Base-by-base conservation (phyloP, 1,140 invertebrate genomes). In the Cyphomyrmex costatus region DNA sequence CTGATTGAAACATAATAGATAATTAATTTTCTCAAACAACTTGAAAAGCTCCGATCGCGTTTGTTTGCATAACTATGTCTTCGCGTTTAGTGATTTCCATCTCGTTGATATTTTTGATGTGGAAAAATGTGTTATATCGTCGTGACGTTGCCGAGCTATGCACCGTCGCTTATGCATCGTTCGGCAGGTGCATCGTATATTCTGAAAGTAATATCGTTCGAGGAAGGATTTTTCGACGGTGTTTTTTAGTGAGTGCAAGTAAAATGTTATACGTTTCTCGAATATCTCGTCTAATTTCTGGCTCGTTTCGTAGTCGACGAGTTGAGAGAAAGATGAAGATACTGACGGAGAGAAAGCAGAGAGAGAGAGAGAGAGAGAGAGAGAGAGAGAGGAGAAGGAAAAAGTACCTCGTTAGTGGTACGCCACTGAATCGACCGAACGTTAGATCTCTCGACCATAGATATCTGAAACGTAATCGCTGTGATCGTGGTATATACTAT, bases 271-370 rank as follows among this genome's bases (percentile, higher is more conserved):
- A 46, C 42, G 58, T 24, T 65, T 65, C 24, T 19, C 21, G 65
- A 68, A 68, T 68, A 68, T 68, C 61, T 33, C 83, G 24, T 85
- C 76, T 66, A 85, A 85, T 85, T 84, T 85, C 46, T 51, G 42
- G 7, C 49, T 70, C 63, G 76, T 77, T 63, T 53, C 63, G 53
- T 49, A 68, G 53, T 70, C 76, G 60, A 80, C 30, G 12, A 6
- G 36, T 78, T 76, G 36, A 68, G 53, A 58, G 53, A 36, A n/a
- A 76, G 30, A 56, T 0, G 19, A 8, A 33, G 49, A 68, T 14
- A 42, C 2, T 42, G 36, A 42, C 36, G 3, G 10, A 3, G 2
- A 42, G 36, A 42, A 49, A 46, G 12, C 12, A 8, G 36, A 21
- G 33, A 21, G 61, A 10, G 30, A 36, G 53, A 76, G 27, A 58